Evolutionary conservation across 2,113 vertebrate genomes (phyloP).

Genomic region (Anser brachyrhynchus): DNA sequence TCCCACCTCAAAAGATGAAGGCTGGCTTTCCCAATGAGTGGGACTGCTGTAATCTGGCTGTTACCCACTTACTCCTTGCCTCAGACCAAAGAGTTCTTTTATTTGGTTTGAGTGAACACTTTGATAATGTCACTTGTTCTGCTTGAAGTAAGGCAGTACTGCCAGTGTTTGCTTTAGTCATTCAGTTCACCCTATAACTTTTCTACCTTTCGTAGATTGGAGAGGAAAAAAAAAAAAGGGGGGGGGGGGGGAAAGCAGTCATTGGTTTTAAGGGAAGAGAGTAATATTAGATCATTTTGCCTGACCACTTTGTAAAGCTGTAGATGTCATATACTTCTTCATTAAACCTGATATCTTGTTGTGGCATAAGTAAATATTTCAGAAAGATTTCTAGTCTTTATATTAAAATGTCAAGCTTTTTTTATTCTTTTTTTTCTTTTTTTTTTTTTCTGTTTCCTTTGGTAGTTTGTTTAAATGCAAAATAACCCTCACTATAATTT

Average conservation of each 20-base stretch:
- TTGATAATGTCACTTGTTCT: background rate
- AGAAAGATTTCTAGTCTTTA: background rate
- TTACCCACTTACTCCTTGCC: background rate
- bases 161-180: background rate
- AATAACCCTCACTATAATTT: background rate
- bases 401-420: background rate
- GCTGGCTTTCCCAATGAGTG: background rate
- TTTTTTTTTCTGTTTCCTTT: background rate
- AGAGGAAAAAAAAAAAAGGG: background rate
- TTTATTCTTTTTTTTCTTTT: fast-evolving
- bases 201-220: background rate
- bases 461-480: background rate
- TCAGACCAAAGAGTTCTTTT: background rate
- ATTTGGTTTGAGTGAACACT: background rate
- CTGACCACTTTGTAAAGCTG: background rate
- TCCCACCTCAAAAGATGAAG: background rate
- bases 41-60: background rate
- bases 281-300: background rate
- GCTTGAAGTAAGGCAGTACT: background rate
- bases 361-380: constrained; percentile 3
- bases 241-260: background rate
- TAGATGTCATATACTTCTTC: background rate
- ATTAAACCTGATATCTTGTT: background rate
- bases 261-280: background rate
- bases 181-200: background rate